Conservation (phyloP, 1,140 invertebrate genomes). For the Zaprionus nigranus region DNA sequence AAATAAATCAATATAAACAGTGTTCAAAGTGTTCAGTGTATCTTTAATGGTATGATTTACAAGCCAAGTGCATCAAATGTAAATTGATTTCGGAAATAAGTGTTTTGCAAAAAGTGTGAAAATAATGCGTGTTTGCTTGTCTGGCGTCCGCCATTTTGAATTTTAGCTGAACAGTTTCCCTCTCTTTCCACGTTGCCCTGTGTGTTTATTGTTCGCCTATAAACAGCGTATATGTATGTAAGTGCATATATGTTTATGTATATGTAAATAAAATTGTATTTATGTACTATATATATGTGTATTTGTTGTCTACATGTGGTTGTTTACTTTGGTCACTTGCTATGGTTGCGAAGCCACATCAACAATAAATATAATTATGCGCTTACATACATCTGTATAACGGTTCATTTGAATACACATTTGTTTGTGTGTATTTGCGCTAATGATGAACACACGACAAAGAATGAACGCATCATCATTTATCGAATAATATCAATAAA, state of each 20-base stretch:
- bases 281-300: constrained; percentile 28
- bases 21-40: background rate
- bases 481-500: background rate
- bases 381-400: constrained; percentile 1
- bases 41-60: background rate
- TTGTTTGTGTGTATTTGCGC: constrained; percentile 9
- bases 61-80: constrained; percentile 3
- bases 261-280: constrained; percentile 6
- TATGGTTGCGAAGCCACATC: constrained; percentile 41
- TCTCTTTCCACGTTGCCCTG: constrained; percentile 22
- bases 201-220: constrained; percentile 49
- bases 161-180: constrained; percentile 41
- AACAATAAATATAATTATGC: constrained; percentile 30
- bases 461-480: constrained; percentile 8
- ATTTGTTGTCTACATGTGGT: constrained; percentile 62
- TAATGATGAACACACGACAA: constrained; percentile 1
- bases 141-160: constrained; percentile 70
- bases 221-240: constrained; percentile 13
- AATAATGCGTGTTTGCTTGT: constrained; percentile 53
- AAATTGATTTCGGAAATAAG: background rate
- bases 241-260: constrained; percentile 14
- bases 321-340: constrained; percentile 19
- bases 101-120: constrained; percentile 28
- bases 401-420: background rate
- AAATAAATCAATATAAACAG: constrained; percentile 12